Base-by-base conservation (phyloP, 2,797 vertebrate genomes). In the Macropus fuliginosus region DNA sequence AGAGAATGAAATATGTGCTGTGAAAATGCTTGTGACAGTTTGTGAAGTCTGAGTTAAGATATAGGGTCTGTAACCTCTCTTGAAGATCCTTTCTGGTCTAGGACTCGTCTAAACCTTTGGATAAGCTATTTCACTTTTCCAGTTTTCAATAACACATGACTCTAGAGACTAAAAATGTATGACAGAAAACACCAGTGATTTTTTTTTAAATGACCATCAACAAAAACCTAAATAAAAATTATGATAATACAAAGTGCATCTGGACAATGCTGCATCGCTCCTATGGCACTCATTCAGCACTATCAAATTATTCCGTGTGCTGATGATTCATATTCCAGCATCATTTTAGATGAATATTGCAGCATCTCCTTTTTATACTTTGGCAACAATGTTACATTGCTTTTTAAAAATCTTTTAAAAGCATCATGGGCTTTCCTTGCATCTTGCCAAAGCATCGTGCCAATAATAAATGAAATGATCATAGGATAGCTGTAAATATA, bases 311-410 rank as follows among this genome's bases (percentile, higher is more conserved):
- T 95, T 90, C 97, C 97, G 97, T 98, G 96, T 96, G 97, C 98
- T 95, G 98, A 95, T 98, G 99, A 98, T 98, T 98, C 92, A 81
- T 98, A 97, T 96, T 97, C 97, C 96, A 95, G 97, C 98, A 98
- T 98, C 98, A 97, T 98, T 98, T 99, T 98, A 98, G 98, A 98
- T 98, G 97, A 98, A 96, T 56, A n/a, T 92, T 97, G 97, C 95
- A 97, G 97, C 40, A 57, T 98, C 98, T 98, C 96, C 87, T 62
- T 95, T 98, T 95, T 98, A 95, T 98, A 96, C 94, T 98, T 98
- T 97, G 98, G 98, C 98, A 98, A 96, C 93, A 97, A 97, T 98
- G 94, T 96, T 97, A 96, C 97, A 96, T 96, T 97, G 97, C 97
- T 98, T 98, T 98, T 98, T 97, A 98, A 59, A 97, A 98, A 94